Evolutionary conservation across 1,140 invertebrate species (phyloP).

Genomic region (Penaeus indicus): DNA sequence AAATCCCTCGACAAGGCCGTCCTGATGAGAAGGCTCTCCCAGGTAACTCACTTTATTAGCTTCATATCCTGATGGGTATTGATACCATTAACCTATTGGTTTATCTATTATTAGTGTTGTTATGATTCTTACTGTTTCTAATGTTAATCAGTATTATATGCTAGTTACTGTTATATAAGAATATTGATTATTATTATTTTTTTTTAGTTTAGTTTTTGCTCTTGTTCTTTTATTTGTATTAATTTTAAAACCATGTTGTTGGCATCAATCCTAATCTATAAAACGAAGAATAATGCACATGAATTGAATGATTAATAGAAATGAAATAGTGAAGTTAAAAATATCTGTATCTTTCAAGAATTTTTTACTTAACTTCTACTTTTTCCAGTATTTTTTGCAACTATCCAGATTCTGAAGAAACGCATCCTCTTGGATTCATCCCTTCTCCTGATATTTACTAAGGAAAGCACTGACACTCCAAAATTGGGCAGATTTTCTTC

Average conservation of each 20-base stretch:
- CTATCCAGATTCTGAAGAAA: conserved; percentile 96
- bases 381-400: conserved; percentile 81
- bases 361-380: neutral
- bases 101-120: conserved; percentile 53
- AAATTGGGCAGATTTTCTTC: conserved; percentile 96
- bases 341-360: too few relatives aligned
- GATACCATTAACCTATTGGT: conserved; percentile 22
- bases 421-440: conserved; percentile 92
- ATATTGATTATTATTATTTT: too few relatives aligned
- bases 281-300: too few relatives aligned
- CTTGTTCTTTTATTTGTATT: neutral
- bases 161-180: too few relatives aligned
- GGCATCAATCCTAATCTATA: neutral
- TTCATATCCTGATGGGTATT: conserved; percentile 12
- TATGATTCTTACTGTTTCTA: neutral
- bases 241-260: neutral
- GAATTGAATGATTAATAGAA: too few relatives aligned
- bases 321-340: too few relatives aligned
- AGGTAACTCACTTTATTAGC: conserved; percentile 64
- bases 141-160: too few relatives aligned
- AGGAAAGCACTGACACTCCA: conserved; percentile 90
- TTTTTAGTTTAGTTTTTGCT: too few relatives aligned
- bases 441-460: conserved; percentile 89
- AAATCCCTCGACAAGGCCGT: conserved; percentile 73
- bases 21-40: conserved; percentile 74